A percentile compares a stretch with the other conserved stretches of the same genome.
Evolutionary conservation across 1,140 invertebrate species (phyloP).

Genomic region (Lucilia sericata): DNA sequence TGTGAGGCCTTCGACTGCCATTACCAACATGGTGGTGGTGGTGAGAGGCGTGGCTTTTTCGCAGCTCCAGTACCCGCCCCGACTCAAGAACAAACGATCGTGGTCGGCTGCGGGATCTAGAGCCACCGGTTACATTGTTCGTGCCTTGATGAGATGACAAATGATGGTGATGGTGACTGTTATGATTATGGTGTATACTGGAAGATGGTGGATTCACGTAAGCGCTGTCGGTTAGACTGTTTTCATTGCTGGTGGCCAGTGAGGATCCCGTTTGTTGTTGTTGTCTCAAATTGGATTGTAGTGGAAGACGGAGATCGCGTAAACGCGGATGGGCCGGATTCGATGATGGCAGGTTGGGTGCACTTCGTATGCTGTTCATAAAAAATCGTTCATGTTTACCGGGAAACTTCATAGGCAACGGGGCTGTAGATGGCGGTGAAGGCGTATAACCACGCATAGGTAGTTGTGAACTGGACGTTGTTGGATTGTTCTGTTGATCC

Average conservation of each 20-base stretch:
- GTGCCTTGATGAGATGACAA: conserved; percentile 48
- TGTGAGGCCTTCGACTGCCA: conserved; percentile 69
- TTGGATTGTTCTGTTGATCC: conserved; percentile 52
- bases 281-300: conserved; percentile 74
- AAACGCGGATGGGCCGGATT: conserved; percentile 76
- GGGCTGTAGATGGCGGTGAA: conserved; percentile 83
- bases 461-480: conserved; percentile 68
- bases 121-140: conserved; percentile 25
- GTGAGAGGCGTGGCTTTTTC: conserved; percentile 54
- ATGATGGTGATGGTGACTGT: conserved; percentile 50
- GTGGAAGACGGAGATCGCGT: conserved; percentile 74
- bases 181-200: conserved; percentile 50
- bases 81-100: conserved; percentile 66
- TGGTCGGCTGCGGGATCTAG: conserved; percentile 53
- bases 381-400: conserved; percentile 74
- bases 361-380: conserved; percentile 82
- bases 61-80: conserved; percentile 67
- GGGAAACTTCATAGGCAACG: conserved; percentile 81
- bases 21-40: conserved; percentile 49
- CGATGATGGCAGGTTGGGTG: conserved; percentile 79
- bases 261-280: conserved; percentile 62
- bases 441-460: conserved; percentile 75
- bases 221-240: conserved; percentile 71
- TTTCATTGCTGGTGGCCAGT: conserved; percentile 71
- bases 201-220: conserved; percentile 66